Evolutionary conservation across 1,140 invertebrate species (phyloP), one percentile per base, ranked within the genome.

Genomic region (Calliopsis andreniformis): DNA sequence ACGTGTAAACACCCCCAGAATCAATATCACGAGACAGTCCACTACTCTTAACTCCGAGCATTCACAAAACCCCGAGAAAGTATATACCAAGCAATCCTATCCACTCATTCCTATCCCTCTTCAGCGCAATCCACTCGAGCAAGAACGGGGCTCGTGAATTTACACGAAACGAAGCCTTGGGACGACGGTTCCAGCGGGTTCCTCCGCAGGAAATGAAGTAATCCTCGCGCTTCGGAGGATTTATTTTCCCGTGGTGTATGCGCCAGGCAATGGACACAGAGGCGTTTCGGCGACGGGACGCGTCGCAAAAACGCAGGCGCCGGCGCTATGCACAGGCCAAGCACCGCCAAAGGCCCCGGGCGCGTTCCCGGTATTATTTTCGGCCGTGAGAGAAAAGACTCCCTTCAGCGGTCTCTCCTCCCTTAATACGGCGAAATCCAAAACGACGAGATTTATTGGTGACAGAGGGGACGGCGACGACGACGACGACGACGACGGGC

Each of bases 241-340:
- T 59, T 78, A 68, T 63, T 72, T 69, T 47, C 25, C 45, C 16
- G 12, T 16, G 58, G 43, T 70, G 70, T 49, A 64, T 68, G 63
- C 43, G 71, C 43, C 78, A 35, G 59, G 45, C 25, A 18, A 45
- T 30, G 14, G 4, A 23, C 14, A 71, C 3, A 42, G 47, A 71
- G 28, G 53, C 67, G 71, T 79, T 71, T 72, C 47, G 82, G 72
- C 67, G 77, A 83, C 82, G 82, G 81, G 81, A 80, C 78, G 42
- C 76, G 35, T 68, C 55, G 80, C 86, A 88, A 87, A 87, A 88
- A 83, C 82, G 75, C 78, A 87, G 87, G 87, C 87, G 87, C 87
- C 86, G 85, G 87, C 87, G 87, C 84, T 87, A 87, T 78, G 78
- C 78, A 62, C 70, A 71, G 71, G 72, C 59, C 62, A 51, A 10